These are phyloP conservation scores for Etheostoma cragini DNA, from an alignment of 2,113 vertebrate species.

Conservation along the genomic window DNA sequence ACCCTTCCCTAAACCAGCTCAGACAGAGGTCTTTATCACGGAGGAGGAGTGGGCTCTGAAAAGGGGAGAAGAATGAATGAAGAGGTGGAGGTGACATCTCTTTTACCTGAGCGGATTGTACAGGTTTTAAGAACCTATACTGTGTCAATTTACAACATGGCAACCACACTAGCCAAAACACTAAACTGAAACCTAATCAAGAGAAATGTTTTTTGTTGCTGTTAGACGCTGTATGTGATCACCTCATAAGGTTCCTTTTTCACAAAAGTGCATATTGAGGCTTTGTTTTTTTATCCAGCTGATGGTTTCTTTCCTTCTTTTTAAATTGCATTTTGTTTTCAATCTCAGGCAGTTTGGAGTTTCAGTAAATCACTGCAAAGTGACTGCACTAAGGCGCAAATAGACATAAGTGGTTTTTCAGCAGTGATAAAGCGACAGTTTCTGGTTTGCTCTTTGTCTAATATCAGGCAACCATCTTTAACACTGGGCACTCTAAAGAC, in stretches of 20 bases:
- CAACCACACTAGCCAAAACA: background rate
- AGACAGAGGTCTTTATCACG: constrained; percentile 77
- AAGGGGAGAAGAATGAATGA: constrained; percentile 43
- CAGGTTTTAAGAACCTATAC: background rate
- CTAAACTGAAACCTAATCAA: background rate
- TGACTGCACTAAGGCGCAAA: background rate
- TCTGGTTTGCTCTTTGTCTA: constrained; percentile 9
- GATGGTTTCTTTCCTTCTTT: constrained; percentile 3
- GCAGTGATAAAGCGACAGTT: constrained; percentile 11
- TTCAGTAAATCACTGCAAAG: constrained; percentile 12
- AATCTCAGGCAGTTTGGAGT: constrained; percentile 9
- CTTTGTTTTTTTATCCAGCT: background rate
- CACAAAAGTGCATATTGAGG: background rate
- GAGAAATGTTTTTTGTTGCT: background rate
- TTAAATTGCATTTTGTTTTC: background rate
- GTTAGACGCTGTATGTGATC: background rate
- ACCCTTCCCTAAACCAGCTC: constrained; percentile 67
- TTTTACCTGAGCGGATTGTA: constrained; percentile 36
- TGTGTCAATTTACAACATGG: constrained; percentile 11
- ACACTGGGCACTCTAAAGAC: background rate
- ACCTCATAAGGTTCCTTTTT: background rate
- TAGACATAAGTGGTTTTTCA: constrained; percentile 16
- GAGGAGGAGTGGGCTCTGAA: constrained; percentile 46
- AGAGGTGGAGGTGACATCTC: constrained; percentile 34
- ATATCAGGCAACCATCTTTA: constrained; percentile 6